Percentiles rank a stretch among this genome's conserved stretches.
Conservation (phyloP, 2,113 vertebrate species). For the Chlorodrepanis virens region DNA sequence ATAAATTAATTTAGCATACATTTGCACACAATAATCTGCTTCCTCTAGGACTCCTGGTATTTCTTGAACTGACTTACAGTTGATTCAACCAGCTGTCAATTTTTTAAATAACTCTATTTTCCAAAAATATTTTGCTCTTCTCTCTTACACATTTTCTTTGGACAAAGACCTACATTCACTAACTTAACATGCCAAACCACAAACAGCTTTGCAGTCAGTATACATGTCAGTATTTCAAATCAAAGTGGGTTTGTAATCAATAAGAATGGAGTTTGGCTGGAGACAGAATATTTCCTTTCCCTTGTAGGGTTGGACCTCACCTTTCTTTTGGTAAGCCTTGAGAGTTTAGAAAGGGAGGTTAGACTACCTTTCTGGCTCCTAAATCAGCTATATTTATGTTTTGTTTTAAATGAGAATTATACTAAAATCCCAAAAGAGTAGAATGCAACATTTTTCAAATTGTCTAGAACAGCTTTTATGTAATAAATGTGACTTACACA, state of each 20-base stretch:
- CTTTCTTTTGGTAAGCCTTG: neutral
- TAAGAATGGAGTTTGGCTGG: neutral
- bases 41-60: neutral
- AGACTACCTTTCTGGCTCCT: neutral
- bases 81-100: neutral
- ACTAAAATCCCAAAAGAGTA: neutral
- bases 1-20: constrained; percentile 51
- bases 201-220: neutral
- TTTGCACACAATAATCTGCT: neutral
- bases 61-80: constrained; percentile 5
- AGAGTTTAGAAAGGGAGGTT: neutral
- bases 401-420: neutral
- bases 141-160: neutral
- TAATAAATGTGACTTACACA: neutral
- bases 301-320: neutral
- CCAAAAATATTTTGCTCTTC: neutral
- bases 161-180: neutral
- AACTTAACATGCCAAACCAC: neutral
- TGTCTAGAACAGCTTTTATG: neutral
- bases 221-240: neutral
- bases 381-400: neutral
- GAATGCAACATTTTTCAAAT: neutral
- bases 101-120: neutral
- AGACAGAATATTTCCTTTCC: neutral
- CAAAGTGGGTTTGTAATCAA: neutral